A percentile compares a stretch with the other conserved stretches of the same genome.
Conservation (phyloP, 2,113 vertebrate genomes). For the Toxostoma redivivum region DNA sequence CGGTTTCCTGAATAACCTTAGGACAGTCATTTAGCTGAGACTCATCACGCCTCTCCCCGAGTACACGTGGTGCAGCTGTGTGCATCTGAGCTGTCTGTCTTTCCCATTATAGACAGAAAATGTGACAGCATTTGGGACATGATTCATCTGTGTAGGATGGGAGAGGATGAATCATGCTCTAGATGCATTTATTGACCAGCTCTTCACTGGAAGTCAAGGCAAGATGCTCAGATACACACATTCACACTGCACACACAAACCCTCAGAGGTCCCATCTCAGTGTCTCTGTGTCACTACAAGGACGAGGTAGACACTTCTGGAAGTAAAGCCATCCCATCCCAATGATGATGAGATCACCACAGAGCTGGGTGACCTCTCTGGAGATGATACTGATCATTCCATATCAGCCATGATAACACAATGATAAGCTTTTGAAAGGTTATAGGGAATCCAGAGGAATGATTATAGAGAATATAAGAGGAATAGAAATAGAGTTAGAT, state of each 20-base stretch:
- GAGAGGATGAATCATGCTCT: background rate
- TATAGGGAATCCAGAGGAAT: background rate
- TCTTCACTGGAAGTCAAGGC: background rate
- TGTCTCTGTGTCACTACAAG: background rate
- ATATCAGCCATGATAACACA: fast-evolving
- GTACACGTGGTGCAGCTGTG: background rate
- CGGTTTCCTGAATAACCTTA: background rate
- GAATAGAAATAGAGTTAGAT: background rate
- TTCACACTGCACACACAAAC: background rate
- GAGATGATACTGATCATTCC: background rate
- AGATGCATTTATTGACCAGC: background rate
- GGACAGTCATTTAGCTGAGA: background rate
- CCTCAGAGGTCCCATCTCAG: background rate
- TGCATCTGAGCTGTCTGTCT: background rate
- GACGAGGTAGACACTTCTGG: fast-evolving
- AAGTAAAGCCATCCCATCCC: background rate
- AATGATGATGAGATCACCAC: too few relatives aligned
- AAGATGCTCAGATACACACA: background rate
- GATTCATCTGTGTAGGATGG: constrained; percentile 12
- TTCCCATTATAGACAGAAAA: background rate
- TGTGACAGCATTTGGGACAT: background rate
- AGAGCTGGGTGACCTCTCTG: background rate
- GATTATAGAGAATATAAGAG: too few relatives aligned
- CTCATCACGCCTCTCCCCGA: background rate
- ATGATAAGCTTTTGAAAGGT: background rate